A percentile compares a stretch with the other conserved stretches of the same genome.
phyloP scores from a whole-genome alignment of 2,797 vertebrate genomes.

The Hyperoplus lanceolatus region DNA sequence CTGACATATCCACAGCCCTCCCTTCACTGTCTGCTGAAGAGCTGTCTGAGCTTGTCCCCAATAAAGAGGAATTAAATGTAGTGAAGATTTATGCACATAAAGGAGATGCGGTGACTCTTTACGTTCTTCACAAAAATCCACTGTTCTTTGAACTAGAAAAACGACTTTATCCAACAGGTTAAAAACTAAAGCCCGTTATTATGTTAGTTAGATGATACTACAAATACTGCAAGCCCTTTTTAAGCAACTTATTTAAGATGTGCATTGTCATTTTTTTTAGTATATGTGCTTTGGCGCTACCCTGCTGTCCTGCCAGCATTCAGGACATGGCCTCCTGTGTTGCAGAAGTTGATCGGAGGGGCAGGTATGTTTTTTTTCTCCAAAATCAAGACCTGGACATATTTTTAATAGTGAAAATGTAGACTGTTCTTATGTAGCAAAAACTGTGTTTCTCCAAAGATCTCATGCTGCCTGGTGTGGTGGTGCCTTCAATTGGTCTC shows the following conservation, averaged over 20 bases:
- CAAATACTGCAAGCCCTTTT: background rate
- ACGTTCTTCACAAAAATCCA: slow-evolving; percentile 90
- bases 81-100: slow-evolving; percentile 92
- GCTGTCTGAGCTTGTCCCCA: slow-evolving; percentile 90
- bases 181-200: background rate
- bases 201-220: background rate
- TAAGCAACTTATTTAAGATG: background rate
- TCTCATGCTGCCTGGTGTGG: slow-evolving; percentile 96
- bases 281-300: slow-evolving; percentile 92
- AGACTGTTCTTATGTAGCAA: background rate
- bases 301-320: slow-evolving; percentile 91
- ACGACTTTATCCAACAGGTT: slow-evolving; percentile 94
- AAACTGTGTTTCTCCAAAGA: slow-evolving; percentile 81
- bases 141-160: slow-evolving; percentile 94
- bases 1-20: slow-evolving; percentile 88
- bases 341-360: slow-evolving; percentile 93
- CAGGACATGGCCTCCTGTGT: slow-evolving; percentile 93
- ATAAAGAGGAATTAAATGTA: slow-evolving; percentile 93
- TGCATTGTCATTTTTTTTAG: slow-evolving; percentile 75
- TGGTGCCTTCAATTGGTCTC: slow-evolving; percentile 89
- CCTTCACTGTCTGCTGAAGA: slow-evolving; percentile 87
- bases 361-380: slow-evolving; percentile 86
- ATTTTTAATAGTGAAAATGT: background rate
- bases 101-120: slow-evolving; percentile 91
- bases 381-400: background rate